Evolutionary conservation across 2,113 vertebrate genomes (phyloP).

Genomic region (Lophura nycthemera): DNA sequence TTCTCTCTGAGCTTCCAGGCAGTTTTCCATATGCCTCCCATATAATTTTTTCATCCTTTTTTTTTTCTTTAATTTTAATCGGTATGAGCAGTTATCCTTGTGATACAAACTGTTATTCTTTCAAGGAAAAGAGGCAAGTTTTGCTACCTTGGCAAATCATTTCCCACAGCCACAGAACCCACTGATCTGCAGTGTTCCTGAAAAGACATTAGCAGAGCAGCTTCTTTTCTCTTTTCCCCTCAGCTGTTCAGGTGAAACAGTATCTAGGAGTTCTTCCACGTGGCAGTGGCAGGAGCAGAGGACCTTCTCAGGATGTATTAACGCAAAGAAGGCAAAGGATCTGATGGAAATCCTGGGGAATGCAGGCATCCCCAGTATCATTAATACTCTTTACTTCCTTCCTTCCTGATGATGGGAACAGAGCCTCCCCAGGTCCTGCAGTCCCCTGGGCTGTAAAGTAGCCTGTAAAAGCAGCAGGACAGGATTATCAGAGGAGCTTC

Average conservation of each 20-base stretch:
- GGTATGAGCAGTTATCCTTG: neutral
- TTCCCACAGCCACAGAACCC: neutral
- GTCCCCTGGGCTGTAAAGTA: neutral
- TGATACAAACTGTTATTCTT: neutral
- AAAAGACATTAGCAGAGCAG: neutral
- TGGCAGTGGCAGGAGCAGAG: neutral
- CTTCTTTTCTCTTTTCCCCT: neutral
- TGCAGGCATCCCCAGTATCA: neutral
- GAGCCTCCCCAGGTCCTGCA: neutral
- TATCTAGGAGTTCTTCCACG: neutral
- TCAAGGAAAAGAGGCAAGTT: neutral
- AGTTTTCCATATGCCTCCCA: neutral
- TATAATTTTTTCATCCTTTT: neutral
- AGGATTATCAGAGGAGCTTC: neutral
- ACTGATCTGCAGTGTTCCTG: neutral
- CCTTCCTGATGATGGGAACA: neutral
- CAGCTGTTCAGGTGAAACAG: conserved; percentile 43
- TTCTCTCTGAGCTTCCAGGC: neutral
- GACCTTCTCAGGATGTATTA: neutral
- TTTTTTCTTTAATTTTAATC: neutral
- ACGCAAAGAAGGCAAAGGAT: neutral
- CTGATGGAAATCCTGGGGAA: conserved; percentile 17
- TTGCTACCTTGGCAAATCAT: neutral
- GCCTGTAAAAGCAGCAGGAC: neutral
- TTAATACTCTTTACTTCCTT: neutral